A percentile compares a stretch with the other conserved stretches of the same genome.
Evolutionary conservation across 2,888 invertebrate genomes (phyloP).

Genomic region (Alloplasta piceator): DNA sequence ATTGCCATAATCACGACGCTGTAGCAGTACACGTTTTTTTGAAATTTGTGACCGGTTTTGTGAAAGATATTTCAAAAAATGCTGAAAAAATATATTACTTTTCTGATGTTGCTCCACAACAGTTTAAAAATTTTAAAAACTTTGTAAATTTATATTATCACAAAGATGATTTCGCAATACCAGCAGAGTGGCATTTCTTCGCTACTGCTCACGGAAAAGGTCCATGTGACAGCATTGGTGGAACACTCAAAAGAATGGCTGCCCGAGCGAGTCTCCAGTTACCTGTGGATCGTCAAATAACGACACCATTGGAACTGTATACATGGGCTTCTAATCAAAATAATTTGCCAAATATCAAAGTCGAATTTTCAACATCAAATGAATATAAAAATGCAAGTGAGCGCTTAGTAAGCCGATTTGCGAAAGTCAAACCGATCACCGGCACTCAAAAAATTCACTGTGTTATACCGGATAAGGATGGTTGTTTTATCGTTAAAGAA

Average conservation of each 20-base stretch:
- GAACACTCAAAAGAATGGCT: too few species aligned
- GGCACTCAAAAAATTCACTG: not conserved
- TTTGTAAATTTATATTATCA: too few species aligned
- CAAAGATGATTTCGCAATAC: not conserved
- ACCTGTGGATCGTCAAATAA: not conserved
- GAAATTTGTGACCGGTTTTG: not conserved
- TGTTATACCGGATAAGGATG: not conserved
- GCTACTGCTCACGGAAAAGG: slow-evolving; percentile 10
- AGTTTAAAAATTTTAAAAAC: too few species aligned
- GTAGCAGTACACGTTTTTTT: not conserved
- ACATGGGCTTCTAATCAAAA: not conserved
- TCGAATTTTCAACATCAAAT: not conserved
- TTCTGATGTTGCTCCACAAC: slow-evolving; percentile 1
- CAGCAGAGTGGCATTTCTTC: slow-evolving; percentile 1
- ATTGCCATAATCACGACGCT: not conserved
- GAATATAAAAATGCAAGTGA: slow-evolving; percentile 17
- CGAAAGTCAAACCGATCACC: too few species aligned
- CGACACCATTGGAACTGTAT: not conserved
- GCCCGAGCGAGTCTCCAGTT: too few species aligned
- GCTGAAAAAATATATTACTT: not conserved
- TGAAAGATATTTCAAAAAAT: not conserved
- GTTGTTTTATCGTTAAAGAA: not conserved
- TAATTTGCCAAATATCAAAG: slow-evolving; percentile 11
- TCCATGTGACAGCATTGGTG: not conserved
- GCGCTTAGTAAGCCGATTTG: not conserved